Conservation (phyloP, 92 coral and sea anemone species). For the Nematostella vectensis region DNA sequence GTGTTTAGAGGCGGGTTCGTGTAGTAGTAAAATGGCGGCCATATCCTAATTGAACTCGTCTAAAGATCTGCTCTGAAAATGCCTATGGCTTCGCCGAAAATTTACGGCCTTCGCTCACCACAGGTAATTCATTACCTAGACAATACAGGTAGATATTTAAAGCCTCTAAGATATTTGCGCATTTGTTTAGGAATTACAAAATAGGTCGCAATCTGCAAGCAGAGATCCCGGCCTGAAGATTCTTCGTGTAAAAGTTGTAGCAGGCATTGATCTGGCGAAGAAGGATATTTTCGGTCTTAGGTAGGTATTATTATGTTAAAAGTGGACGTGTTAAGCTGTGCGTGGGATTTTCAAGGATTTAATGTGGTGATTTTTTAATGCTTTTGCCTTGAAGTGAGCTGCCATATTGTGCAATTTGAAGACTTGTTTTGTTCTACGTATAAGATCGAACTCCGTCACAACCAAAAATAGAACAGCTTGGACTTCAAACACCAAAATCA, state of each 20-base stretch:
- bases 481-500: too few relatives aligned
- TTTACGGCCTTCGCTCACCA: not conserved
- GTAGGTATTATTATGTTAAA: constrained; percentile 33
- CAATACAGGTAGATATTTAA: not conserved
- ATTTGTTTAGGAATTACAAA: not conserved
- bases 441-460: too few relatives aligned
- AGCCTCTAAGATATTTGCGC: not conserved
- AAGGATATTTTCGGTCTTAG: constrained; percentile 96
- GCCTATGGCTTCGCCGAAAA: constrained; percentile 1
- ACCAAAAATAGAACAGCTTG: too few relatives aligned
- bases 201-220: not conserved
- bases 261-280: constrained; percentile 68
- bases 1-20: constrained; percentile 18
- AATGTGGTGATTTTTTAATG: too few relatives aligned
- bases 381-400: too few relatives aligned
- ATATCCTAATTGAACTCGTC: not conserved
- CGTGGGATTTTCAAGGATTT: too few relatives aligned
- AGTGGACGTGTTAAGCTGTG: too few relatives aligned
- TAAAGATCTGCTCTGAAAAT: not conserved
- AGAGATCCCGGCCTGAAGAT: constrained; percentile 20
- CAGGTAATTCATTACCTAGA: not conserved
- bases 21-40: constrained; percentile 40
- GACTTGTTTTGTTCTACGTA: too few relatives aligned
- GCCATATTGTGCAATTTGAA: too few relatives aligned
- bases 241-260: constrained; percentile 54